phyloP scores from a whole-genome alignment of 2,888 invertebrate species.

The Bembecia ichneumoniformis region DNA sequence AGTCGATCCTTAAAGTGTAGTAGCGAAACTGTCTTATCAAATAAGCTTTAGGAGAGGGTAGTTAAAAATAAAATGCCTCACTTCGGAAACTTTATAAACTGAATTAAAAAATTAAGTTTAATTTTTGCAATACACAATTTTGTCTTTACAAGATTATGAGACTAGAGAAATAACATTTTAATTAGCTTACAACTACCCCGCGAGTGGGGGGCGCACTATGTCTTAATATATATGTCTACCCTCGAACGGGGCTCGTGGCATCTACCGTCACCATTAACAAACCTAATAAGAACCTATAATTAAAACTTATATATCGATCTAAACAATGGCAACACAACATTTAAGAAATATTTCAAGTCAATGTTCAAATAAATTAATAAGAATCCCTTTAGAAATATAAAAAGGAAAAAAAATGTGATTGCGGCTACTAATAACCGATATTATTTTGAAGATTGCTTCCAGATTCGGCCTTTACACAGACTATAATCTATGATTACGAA shows the following conservation, averaged over 20 bases:
- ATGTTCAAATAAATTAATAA: too few species aligned
- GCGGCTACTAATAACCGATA: too few species aligned
- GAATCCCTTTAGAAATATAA: too few species aligned
- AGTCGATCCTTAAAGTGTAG: too few species aligned
- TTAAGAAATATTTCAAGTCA: too few species aligned
- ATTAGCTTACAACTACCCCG: constrained; percentile 32
- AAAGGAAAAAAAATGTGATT: too few species aligned
- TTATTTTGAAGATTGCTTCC: too few species aligned
- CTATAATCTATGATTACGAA: too few species aligned
- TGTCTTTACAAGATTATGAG: constrained; percentile 68
- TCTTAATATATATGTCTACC: constrained; percentile 5
- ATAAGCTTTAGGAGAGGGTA: too few species aligned
- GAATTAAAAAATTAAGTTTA: constrained; percentile 62
- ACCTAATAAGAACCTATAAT: constrained; percentile 36
- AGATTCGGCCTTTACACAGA: too few species aligned
- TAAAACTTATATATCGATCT: constrained; percentile 41
- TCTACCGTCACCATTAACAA: constrained; percentile 35
- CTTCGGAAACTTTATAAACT: constrained; percentile 68
- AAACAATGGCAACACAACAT: constrained; percentile 61
- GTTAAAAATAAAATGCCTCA: constrained; percentile 32
- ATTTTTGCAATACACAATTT: constrained; percentile 55
- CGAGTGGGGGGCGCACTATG: too few species aligned
- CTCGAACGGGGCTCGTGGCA: constrained; percentile 18
- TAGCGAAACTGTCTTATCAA: too few species aligned
- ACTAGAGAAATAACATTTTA: constrained; percentile 68